Evolutionary conservation across 1,140 invertebrate species (phyloP).

Genomic region (Heliconius melpomene): DNA sequence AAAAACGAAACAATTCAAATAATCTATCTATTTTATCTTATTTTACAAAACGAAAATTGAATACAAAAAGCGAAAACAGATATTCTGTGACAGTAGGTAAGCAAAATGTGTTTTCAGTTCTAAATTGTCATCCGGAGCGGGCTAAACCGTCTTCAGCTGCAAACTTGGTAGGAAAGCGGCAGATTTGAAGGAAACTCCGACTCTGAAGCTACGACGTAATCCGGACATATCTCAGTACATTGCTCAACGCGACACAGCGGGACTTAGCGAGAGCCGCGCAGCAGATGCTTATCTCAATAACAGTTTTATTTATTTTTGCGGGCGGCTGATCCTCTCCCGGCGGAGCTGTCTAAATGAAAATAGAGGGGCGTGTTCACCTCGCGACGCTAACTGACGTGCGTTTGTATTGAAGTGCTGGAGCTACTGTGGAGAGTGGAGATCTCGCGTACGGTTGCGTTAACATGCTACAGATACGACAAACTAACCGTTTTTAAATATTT

Average conservation of each 20-base stretch:
- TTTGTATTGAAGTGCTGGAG: conserved; percentile 31
- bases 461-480: background rate
- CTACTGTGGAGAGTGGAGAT: conserved; percentile 19
- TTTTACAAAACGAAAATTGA: background rate
- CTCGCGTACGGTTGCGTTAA: background rate
- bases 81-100: conserved; percentile 2
- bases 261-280: conserved; percentile 75
- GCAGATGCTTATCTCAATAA: conserved; percentile 81
- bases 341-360: conserved; percentile 74
- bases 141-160: conserved; percentile 67
- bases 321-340: conserved; percentile 70
- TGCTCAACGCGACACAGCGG: conserved; percentile 74
- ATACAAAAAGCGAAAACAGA: background rate
- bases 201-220: conserved; percentile 61
- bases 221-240: conserved; percentile 77
- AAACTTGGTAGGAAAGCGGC: conserved; percentile 67
- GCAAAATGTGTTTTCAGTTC: conserved; percentile 35
- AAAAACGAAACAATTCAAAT: background rate
- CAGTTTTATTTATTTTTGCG: conserved; percentile 81
- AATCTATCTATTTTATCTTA: background rate
- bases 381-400: conserved; percentile 34
- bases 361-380: conserved; percentile 56
- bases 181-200: conserved; percentile 53
- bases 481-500: background rate
- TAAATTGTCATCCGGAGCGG: conserved; percentile 55